phyloP scores from a whole-genome alignment of 2,888 invertebrate genomes.

The Oscheius onirici region DNA sequence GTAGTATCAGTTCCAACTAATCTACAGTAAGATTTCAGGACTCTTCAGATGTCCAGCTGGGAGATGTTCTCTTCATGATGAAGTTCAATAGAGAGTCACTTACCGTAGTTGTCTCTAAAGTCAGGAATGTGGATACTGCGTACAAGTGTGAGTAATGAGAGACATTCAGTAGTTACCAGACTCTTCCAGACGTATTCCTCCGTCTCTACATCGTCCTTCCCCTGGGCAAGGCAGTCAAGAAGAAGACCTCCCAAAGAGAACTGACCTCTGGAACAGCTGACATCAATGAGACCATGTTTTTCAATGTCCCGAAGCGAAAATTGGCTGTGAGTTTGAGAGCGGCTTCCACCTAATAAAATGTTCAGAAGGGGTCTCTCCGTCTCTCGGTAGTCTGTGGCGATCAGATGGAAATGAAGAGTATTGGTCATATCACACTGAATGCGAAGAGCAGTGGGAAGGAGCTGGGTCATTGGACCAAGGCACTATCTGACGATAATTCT shows the following conservation, averaged over 20 bases:
- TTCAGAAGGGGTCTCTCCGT: slow-evolving; percentile 27
- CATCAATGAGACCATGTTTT: slow-evolving; percentile 25
- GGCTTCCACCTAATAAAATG: neutral
- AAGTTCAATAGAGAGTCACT: slow-evolving; percentile 1
- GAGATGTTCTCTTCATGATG: slow-evolving; percentile 26
- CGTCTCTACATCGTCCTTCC: slow-evolving; percentile 30
- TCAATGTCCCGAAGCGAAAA: slow-evolving; percentile 15
- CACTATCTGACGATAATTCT: neutral
- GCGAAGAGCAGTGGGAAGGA: slow-evolving; percentile 28
- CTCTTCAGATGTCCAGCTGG: slow-evolving; percentile 2
- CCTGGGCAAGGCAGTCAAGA: slow-evolving; percentile 17
- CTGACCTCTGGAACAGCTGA: slow-evolving; percentile 21
- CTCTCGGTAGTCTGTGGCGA: slow-evolving; percentile 25
- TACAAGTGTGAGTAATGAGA: slow-evolving; percentile 17
- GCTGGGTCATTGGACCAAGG: slow-evolving; percentile 29
- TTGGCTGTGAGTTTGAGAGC: neutral
- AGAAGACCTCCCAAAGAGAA: slow-evolving; percentile 20
- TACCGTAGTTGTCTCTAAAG: slow-evolving; percentile 30
- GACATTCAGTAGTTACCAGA: neutral
- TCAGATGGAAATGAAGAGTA: neutral
- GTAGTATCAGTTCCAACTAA: neutral
- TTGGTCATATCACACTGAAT: slow-evolving; percentile 27
- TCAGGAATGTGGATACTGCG: neutral
- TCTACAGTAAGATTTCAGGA: neutral
- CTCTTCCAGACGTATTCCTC: slow-evolving; percentile 22